These are phyloP conservation scores for Crocallis elinguaria DNA, from an alignment of 2,888 invertebrate species.

Conservation along the genomic window DNA sequence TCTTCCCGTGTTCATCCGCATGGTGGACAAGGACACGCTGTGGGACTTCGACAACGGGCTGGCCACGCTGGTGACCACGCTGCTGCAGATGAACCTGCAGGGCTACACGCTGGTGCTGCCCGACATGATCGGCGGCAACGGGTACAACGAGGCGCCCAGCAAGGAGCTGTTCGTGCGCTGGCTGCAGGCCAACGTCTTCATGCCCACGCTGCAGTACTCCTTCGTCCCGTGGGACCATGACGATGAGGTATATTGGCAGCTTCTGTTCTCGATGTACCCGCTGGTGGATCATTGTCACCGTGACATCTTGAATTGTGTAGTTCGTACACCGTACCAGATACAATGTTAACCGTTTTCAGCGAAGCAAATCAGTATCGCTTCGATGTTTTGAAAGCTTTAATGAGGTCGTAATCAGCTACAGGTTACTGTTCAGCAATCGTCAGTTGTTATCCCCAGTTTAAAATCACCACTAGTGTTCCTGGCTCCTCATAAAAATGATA, in stretches of 20 bases:
- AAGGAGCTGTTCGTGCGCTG: slow-evolving; percentile 90
- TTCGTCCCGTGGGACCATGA: slow-evolving; percentile 92
- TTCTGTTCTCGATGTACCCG: background rate
- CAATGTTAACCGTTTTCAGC: too few species aligned
- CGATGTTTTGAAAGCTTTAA: too few species aligned
- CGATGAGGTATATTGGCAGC: slow-evolving; percentile 64
- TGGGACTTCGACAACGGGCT: slow-evolving; percentile 90
- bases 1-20: slow-evolving; percentile 89
- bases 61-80: slow-evolving; percentile 88
- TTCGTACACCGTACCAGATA: too few species aligned
- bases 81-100: slow-evolving; percentile 86
- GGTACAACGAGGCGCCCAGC: slow-evolving; percentile 82
- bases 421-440: too few species aligned
- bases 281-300: too few species aligned
- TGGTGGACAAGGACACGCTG: slow-evolving; percentile 91
- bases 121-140: slow-evolving; percentile 91
- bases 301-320: too few species aligned
- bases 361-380: too few species aligned
- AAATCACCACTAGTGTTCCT: too few species aligned
- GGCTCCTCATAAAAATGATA: too few species aligned
- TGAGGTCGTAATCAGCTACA: too few species aligned
- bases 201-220: slow-evolving; percentile 92
- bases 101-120: slow-evolving; percentile 90
- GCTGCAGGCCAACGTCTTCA: slow-evolving; percentile 91
- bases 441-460: too few species aligned